Base-by-base conservation (phyloP, 2,888 invertebrate genomes). In the Pyrrhosoma nymphula region DNA sequence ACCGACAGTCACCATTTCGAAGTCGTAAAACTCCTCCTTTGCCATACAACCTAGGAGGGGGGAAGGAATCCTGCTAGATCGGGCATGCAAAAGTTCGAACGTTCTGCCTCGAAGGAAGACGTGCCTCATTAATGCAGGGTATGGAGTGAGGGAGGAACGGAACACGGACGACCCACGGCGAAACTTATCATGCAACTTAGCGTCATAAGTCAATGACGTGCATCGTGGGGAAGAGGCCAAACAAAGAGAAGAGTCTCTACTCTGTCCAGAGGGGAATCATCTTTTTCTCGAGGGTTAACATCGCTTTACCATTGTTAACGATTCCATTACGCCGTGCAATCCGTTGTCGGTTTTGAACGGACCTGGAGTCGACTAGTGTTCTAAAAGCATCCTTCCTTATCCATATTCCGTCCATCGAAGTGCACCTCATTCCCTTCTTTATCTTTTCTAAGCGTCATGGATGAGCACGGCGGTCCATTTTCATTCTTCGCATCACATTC, bases 221-320 rank as follows among this genome's bases (percentile, higher is more conserved):
- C 20, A 60, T 90, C 56, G 60, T 35, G 60, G 39, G 60, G n/a
- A 56, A 56, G 55, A 12, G 90, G 60, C 10, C 18, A 14, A 60
- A n/a, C 90, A 56, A 91, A 91, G 20, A 30, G 56, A 56, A 12
- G 60, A 16, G 16, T 60, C 90, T 60, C 8, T 56, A 60, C 60
- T 60, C 60, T 1, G 20, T 35, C 35, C 8, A 20, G 60, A 12
- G 56, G 30, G 30, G 10, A 16, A 1, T 16, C 35, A 35, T 82
- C 35, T 82, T 26, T 82, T 35, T 35, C 82, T 26, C n/a, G 12
- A 82, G 82, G 82, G 60, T 60, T 35, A 35, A 35, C 93, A 63
- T 93, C 93, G 47, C 47, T 93, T 23, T 75, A 69, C 69, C 93
- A 93, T 93, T 93, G 93, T 93, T 93, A 93, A 93, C 63, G 93